Evolutionary conservation across 2,888 invertebrate genomes (phyloP).

Genomic region (Pseudeuparius sepicola): DNA sequence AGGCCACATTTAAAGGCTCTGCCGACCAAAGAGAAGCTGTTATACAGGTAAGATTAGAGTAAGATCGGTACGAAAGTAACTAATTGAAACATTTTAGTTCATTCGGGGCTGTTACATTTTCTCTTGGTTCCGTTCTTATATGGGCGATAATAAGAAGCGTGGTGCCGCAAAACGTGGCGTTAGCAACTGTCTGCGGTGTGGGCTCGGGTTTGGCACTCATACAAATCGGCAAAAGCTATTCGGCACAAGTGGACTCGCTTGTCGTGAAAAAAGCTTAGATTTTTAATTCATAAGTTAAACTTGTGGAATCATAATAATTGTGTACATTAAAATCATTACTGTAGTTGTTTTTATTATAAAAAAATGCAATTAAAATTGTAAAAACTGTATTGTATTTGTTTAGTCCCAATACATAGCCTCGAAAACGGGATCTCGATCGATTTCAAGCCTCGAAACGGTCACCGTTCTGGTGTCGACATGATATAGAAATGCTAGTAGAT

Average conservation of each 20-base stretch:
- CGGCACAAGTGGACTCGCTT: constrained; percentile 34
- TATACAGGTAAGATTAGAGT: constrained; percentile 66
- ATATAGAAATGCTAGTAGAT: too few species aligned
- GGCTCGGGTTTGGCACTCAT: constrained; percentile 55
- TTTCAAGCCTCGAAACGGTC: too few species aligned
- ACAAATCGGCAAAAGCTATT: constrained; percentile 36
- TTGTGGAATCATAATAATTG: too few species aligned
- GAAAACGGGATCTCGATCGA: too few species aligned
- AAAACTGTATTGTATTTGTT: too few species aligned
- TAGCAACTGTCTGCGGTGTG: constrained; percentile 61
- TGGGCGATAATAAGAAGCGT: constrained; percentile 81
- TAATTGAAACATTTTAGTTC: constrained; percentile 34
- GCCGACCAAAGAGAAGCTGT: constrained; percentile 48
- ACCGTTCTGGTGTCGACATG: too few species aligned
- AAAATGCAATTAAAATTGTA: too few species aligned
- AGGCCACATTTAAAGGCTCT: constrained; percentile 66
- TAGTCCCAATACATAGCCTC: too few species aligned
- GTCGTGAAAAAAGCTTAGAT: constrained; percentile 19
- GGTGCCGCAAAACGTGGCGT: constrained; percentile 57
- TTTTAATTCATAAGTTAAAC: too few species aligned
- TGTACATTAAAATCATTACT: too few species aligned
- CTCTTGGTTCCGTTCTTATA: constrained; percentile 78
- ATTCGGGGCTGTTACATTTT: constrained; percentile 71
- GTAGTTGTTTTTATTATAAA: too few species aligned
- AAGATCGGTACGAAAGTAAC: constrained; percentile 1